A percentile compares a stretch with the other conserved stretches of the same genome.
Conservation (phyloP, 1,140 invertebrate species). For the Gonioctena quinquepunctata region DNA sequence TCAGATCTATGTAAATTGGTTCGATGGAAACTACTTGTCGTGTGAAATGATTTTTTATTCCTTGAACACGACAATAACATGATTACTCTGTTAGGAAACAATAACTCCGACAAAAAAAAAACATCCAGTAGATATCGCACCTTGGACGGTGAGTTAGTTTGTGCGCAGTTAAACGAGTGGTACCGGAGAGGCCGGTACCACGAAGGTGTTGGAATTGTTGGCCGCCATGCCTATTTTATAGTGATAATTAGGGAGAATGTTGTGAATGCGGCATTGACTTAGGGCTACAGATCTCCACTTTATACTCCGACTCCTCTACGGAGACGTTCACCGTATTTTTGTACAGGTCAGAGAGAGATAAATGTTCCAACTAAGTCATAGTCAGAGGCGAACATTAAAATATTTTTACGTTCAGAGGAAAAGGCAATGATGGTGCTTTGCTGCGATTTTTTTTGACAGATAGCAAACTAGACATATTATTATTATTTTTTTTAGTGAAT, state of each 20-base stretch:
- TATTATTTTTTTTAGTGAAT: background rate
- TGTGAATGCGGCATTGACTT: conserved; percentile 22
- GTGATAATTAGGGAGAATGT: conserved; percentile 32
- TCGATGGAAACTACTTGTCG: background rate
- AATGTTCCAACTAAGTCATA: background rate
- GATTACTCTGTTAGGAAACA: too few relatives aligned
- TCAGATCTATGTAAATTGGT: background rate
- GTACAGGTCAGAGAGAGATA: conserved; percentile 2
- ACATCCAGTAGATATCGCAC: background rate
- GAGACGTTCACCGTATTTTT: conserved; percentile 1
- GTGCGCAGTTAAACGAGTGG: background rate
- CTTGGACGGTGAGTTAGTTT: background rate
- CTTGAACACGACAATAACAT: too few relatives aligned
- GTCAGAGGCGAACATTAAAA: conserved; percentile 7
- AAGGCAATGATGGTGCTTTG: background rate
- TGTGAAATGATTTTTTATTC: too few relatives aligned
- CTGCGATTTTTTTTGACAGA: background rate
- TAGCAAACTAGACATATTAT: background rate
- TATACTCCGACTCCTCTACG: background rate
- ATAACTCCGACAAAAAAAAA: too few relatives aligned
- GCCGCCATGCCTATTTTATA: conserved; percentile 30
- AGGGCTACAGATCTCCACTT: conserved; percentile 15
- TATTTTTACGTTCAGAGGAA: background rate
- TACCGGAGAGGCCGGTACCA: conserved; percentile 7
- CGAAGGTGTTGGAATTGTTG: conserved; percentile 28